Base-by-base conservation (phyloP, 1,140 invertebrate genomes). In the Homarus americanus region DNA sequence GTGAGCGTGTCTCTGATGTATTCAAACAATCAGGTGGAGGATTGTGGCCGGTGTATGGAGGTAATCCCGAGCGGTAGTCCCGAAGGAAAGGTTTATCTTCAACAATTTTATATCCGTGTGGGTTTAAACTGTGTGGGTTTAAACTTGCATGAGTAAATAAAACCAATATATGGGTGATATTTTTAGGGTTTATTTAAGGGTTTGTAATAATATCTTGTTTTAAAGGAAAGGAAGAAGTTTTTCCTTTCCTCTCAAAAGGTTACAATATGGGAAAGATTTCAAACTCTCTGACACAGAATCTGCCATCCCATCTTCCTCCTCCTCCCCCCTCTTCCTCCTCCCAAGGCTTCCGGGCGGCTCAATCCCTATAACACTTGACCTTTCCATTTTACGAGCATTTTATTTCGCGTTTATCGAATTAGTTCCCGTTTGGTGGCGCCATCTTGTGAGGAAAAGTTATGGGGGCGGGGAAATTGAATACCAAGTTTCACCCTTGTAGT, bases 391-490 rank as follows among this genome's bases (percentile, higher is more conserved):
- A 89, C 87, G 87, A 82, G 75, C 63, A 58, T 75, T 89, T 89
- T 89, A 75, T 75, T 82, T 89, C 69, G 63, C 78, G 78, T 24
- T 89, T 89, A 89, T 89, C 79, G 87, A 89, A 89, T 89, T 89
- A 89, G 44, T 75, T 28, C 15, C 20, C 36, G 78, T 78, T 87
- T 34, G 40, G 63, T 41, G 58, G 28, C 38, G 7, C 72, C 44
- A 34, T 15, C 49, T 24, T 20, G 15, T 10, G 4, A 5, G 36
- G 36, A 12, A 38, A 38, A 44, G 28, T 83, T 40, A 10, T 58
- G 44, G 28, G 40, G 7, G n/a, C n/a, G 38, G 38, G 87, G 24
- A 89, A 89, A 89, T 89, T 89, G 87, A 89, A 89, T 36, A 40
- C 40, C 38, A 32, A 58, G 85, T 20, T 17, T 87, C 73, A 75